phyloP scores from a whole-genome alignment of 2,797 vertebrate species.

The Gouania willdenowi region DNA sequence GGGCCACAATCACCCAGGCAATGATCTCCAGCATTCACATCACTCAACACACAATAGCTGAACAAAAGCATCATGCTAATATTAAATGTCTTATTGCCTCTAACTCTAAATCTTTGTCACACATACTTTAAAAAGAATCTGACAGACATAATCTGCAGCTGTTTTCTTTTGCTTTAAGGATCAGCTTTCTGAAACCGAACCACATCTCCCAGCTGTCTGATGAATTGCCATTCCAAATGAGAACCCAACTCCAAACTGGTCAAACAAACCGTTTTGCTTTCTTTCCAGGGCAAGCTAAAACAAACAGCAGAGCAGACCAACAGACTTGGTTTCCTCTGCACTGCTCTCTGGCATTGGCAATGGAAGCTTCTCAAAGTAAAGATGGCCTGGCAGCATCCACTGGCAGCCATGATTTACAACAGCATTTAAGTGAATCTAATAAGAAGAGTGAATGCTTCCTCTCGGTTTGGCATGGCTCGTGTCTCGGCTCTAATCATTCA shows the following conservation, averaged over 20 bases:
- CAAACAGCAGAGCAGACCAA: constrained; percentile 51
- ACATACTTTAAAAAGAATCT: constrained; percentile 47
- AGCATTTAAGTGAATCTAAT: constrained; percentile 90
- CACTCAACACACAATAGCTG: constrained; percentile 29
- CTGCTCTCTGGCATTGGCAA: constrained; percentile 53
- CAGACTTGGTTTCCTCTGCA: constrained; percentile 49
- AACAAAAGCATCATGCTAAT: constrained; percentile 29
- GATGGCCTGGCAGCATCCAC: constrained; percentile 66
- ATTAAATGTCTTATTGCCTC: constrained; percentile 39
- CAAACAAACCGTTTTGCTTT: constrained; percentile 43
- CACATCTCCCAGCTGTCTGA: constrained; percentile 36
- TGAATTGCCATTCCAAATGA: constrained; percentile 40
- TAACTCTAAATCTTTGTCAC: constrained; percentile 42
- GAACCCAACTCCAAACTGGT: constrained; percentile 43
- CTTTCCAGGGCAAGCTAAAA: constrained; percentile 46
- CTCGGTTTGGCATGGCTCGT: constrained; percentile 86
- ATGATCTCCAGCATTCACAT: constrained; percentile 35
- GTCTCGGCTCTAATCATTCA: constrained; percentile 91
- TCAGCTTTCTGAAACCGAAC: constrained; percentile 30
- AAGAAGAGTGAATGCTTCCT: constrained; percentile 91
- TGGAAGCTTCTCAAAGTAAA: constrained; percentile 60
- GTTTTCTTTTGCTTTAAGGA: constrained; percentile 24
- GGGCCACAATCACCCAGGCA: constrained; percentile 35
- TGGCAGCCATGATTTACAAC: constrained; percentile 88
- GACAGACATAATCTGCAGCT: constrained; percentile 50